Percentiles rank a stretch among this genome's conserved stretches.
phyloP scores from a whole-genome alignment of 2,113 vertebrate genomes.

The Helogale parvula region DNA sequence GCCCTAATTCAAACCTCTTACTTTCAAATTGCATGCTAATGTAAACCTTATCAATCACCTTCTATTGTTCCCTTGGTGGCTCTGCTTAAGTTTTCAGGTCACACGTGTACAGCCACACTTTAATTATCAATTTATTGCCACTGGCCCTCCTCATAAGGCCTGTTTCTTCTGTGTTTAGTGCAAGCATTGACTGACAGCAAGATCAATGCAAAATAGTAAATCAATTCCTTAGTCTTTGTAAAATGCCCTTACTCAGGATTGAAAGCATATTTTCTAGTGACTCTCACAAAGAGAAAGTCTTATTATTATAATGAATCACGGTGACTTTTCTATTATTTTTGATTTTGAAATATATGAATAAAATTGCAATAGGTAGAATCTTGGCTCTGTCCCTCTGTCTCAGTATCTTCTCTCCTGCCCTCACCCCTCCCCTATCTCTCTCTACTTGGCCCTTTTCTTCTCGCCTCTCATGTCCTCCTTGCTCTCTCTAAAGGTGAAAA shows the following conservation, averaged over 20 bases:
- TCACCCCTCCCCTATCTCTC: background rate
- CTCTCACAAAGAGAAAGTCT: background rate
- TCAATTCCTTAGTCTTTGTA: constrained; percentile 35
- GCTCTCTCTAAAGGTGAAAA: background rate
- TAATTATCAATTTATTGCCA: constrained; percentile 59
- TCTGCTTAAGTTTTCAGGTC: constrained; percentile 57
- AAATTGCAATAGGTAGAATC: background rate
- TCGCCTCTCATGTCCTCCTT: background rate
- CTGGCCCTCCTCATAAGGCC: background rate
- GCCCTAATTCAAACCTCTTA: constrained; percentile 42
- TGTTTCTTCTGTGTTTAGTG: background rate
- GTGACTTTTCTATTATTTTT: background rate
- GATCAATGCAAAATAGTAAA: constrained; percentile 22
- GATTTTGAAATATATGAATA: background rate
- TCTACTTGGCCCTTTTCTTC: fast-evolving
- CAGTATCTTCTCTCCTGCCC: background rate
- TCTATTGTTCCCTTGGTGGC: constrained; percentile 5
- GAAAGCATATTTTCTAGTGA: background rate
- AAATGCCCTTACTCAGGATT: constrained; percentile 26
- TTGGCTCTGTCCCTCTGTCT: background rate
- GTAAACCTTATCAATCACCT: constrained; percentile 54
- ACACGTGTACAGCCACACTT: constrained; percentile 38
- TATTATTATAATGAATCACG: constrained; percentile 29
- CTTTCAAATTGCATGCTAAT: constrained; percentile 67
- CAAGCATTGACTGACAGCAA: constrained; percentile 48